These are phyloP conservation scores for Exaiptasia diaphana DNA, from an alignment of 64 coral and sea anemone species.

Conservation along the genomic window DNA sequence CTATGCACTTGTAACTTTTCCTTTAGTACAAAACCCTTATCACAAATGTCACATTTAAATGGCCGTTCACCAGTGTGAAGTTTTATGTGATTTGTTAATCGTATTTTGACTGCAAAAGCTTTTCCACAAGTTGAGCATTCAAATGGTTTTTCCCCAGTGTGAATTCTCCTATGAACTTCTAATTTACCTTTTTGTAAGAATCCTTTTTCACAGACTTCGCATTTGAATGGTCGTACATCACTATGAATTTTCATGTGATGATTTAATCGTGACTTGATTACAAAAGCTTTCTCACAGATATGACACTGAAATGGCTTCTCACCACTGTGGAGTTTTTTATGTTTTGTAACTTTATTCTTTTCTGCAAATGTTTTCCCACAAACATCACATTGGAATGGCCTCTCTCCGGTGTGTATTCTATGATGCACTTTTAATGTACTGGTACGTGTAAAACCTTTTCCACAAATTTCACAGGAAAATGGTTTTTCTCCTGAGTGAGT, in stretches of 20 bases:
- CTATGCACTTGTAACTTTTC: background rate
- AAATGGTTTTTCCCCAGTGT: constrained; percentile 24
- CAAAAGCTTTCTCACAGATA: background rate
- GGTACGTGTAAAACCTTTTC: background rate
- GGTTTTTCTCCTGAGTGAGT: constrained; percentile 17
- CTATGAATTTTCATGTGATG: background rate
- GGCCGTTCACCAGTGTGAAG: constrained; percentile 30
- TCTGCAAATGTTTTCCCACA: background rate
- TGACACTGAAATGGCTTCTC: background rate
- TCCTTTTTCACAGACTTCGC: background rate
- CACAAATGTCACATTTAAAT: constrained; percentile 5
- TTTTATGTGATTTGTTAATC: background rate
- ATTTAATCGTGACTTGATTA: background rate
- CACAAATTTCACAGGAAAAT: background rate
- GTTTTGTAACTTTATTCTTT: background rate
- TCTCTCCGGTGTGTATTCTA: background rate
- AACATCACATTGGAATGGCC: background rate
- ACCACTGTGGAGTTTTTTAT: background rate
- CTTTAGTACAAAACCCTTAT: background rate
- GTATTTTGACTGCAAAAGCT: background rate
- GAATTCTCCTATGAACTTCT: background rate
- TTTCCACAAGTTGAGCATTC: background rate
- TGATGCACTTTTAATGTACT: background rate
- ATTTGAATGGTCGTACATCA: background rate
- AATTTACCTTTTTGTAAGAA: background rate